Base-by-base conservation (phyloP, 2,888 invertebrate species). In the Dioctria linearis region DNA sequence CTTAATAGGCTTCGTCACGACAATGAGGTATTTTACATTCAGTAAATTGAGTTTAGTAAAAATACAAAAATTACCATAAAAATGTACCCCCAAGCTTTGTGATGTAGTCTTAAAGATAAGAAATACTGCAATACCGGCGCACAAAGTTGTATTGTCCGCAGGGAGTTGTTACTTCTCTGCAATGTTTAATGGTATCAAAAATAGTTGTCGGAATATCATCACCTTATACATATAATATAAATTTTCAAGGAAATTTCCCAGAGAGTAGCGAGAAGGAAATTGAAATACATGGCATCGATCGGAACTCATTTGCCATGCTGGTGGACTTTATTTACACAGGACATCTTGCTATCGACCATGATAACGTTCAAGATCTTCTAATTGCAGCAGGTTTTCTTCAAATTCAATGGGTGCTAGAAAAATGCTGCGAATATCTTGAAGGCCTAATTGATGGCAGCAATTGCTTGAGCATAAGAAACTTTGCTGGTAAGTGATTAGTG, bases 301-400 rank as follows among this genome's bases (percentile, higher is more conserved):
- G 40, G 6, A 49, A 65, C 4, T 49, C 71, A 5, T 66, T 81
- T 57, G 57, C 66, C 42, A 42, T 54, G 5, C 25, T 82, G 6
- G 46, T 82, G 8, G 46, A 80, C 79, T 82, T 81, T 43, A 76
- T 82, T 43, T 82, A 82, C 69, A 82, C 82, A 2, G 82, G 82
- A n/a, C 37, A 57, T 66, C 65, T 82, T n/a, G 57, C 66, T 13
- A 78, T 82, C 4, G 54, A 75, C 40, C 13, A 51, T 6, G 82
- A 82, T n/a, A 82, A 82, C 78, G 82, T 81, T 8, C 78, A 80
- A 59, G 66, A 61, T 63, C 46, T 82, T 57, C 59, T 81, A 8
- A 71, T 42, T 46, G 59, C 79, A 42, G 67, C 81, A 11, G 79
- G 78, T 39, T 82, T 81, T 69, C 71, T 82, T 37, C 82, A 82